Percentiles rank a stretch among this genome's conserved stretches.
These are phyloP conservation scores for Operophtera brumata DNA, from an alignment of 2,888 invertebrate species.

Conservation along the genomic window DNA sequence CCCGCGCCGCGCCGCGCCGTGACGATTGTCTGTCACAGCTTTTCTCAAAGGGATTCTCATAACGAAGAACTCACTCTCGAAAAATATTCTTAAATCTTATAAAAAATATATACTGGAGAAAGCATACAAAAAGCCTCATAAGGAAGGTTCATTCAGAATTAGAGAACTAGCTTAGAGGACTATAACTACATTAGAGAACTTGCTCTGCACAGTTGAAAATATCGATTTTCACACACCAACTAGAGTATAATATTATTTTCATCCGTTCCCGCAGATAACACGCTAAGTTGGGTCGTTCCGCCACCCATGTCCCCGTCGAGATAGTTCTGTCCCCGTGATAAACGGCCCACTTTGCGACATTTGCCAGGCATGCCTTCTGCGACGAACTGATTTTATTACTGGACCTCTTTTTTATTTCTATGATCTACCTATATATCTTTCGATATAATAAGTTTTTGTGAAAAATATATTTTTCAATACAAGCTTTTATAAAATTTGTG, in stretches of 20 bases:
- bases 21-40: too few relatives aligned
- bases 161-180: too few relatives aligned
- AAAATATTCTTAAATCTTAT: too few relatives aligned
- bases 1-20: too few relatives aligned
- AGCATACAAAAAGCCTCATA: too few relatives aligned
- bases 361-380: constrained; percentile 32
- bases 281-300: constrained; percentile 38
- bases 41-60: too few relatives aligned
- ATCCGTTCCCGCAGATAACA: constrained; percentile 40
- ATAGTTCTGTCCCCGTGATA: constrained; percentile 38
- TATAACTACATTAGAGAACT: not conserved
- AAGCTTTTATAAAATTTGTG: too few relatives aligned
- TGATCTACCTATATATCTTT: constrained; percentile 7
- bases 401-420: constrained; percentile 18
- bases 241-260: constrained; percentile 40
- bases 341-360: constrained; percentile 43
- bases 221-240: constrained; percentile 24
- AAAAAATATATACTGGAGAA: too few relatives aligned
- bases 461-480: too few relatives aligned
- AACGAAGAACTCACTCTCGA: too few relatives aligned
- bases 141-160: too few relatives aligned
- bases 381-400: constrained; percentile 17
- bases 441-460: too few relatives aligned
- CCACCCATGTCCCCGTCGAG: constrained; percentile 33
- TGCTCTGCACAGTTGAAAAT: constrained; percentile 20